Conservation (phyloP, 2,113 vertebrate species). For the Argyrosomus japonicus region DNA sequence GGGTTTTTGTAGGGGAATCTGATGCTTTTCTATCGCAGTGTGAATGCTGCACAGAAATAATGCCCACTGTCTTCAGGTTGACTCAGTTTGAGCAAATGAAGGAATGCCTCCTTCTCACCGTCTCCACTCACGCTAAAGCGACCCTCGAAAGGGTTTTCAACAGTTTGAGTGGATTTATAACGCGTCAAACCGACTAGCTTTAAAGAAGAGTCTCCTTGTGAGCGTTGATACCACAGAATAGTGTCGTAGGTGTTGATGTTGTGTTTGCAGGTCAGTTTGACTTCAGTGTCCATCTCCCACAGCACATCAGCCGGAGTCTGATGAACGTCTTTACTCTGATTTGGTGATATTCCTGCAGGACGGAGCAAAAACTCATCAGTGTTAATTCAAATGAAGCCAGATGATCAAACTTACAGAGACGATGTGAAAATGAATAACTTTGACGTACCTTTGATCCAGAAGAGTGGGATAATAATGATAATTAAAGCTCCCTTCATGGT, state of each 20-base stretch:
- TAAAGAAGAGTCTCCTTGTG: slow-evolving; percentile 1
- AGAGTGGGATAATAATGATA: background rate
- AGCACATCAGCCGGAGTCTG: slow-evolving; percentile 38
- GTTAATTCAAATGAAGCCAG: rapidly evolving
- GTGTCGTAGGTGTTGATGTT: slow-evolving; percentile 24
- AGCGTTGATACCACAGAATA: slow-evolving; percentile 61
- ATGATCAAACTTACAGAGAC: background rate
- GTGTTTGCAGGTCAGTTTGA: slow-evolving; percentile 49
- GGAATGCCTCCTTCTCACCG: slow-evolving; percentile 7
- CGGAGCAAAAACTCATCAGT: background rate
- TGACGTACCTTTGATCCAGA: slow-evolving; percentile 23
- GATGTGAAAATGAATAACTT: background rate
- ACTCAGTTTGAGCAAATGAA: slow-evolving; percentile 44
- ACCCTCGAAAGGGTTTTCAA: slow-evolving; percentile 21
- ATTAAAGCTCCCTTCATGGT: slow-evolving; percentile 1
- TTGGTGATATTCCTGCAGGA: slow-evolving; percentile 27
- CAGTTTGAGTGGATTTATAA: slow-evolving; percentile 6
- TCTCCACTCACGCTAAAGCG: slow-evolving; percentile 50
- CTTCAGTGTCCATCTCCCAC: background rate
- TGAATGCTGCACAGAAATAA: slow-evolving; percentile 47
- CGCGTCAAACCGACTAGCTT: slow-evolving; percentile 38
- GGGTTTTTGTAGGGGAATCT: slow-evolving; percentile 20
- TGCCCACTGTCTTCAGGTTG: slow-evolving; percentile 40
- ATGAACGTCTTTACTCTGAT: background rate
- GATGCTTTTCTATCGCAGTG: background rate